Evolutionary conservation across 2,888 invertebrate species (phyloP).

Genomic region (Subacronicta megacephala): DNA sequence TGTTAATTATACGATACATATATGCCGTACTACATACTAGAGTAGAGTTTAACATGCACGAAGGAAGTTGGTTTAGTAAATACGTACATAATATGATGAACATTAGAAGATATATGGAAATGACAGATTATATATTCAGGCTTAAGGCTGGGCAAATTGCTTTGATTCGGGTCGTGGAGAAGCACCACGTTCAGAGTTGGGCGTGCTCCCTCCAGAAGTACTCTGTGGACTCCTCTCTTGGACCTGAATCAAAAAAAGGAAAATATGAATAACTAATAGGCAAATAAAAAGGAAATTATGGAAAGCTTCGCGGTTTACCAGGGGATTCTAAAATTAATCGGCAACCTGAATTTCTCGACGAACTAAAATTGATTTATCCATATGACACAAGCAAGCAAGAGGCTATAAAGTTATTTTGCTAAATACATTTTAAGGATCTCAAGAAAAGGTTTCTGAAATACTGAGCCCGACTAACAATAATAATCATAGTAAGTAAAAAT

Average conservation of each 20-base stretch:
- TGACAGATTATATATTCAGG: conserved; percentile 3
- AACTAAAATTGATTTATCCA: no score
- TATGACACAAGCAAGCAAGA: no score
- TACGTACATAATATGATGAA: conserved; percentile 18
- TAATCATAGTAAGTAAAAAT: no score
- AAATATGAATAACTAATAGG: background rate
- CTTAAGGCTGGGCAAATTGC: conserved; percentile 12
- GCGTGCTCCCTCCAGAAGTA: conserved; percentile 81
- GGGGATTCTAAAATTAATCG: no score
- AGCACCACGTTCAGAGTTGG: conserved; percentile 77
- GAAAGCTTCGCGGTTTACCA: no score
- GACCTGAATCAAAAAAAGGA: conserved; percentile 70
- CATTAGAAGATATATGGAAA: conserved; percentile 13
- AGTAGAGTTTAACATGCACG: conserved; percentile 18
- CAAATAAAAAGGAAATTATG: background rate
- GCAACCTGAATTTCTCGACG: no score
- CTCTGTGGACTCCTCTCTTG: conserved; percentile 84
- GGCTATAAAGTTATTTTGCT: no score
- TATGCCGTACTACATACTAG: conserved; percentile 5
- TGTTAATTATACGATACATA: conserved; percentile 22
- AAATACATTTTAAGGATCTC: no score
- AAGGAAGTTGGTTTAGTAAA: conserved; percentile 13
- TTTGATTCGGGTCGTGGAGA: conserved; percentile 70
- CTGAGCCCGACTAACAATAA: no score
- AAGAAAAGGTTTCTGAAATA: no score